Evolutionary conservation across 2,888 invertebrate genomes (phyloP).

Genomic region (Andrena trimmerana): DNA sequence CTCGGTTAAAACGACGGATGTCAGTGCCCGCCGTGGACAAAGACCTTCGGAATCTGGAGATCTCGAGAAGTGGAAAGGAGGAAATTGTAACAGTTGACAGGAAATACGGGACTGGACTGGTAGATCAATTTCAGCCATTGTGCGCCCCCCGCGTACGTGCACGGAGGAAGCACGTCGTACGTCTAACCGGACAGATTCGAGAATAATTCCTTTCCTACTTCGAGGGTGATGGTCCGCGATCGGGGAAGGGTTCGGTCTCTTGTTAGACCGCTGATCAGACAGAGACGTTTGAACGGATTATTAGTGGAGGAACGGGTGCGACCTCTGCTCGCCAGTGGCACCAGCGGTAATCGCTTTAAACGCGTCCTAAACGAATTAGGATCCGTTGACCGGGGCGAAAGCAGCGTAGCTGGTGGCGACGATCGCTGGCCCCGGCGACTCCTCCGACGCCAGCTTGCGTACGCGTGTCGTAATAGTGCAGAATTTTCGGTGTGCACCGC

Average conservation of each 20-base stretch:
- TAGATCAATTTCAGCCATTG: conserved; percentile 47
- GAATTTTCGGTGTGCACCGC: conserved; percentile 54
- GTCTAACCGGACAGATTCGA: too few relatives aligned
- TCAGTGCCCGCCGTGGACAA: background rate
- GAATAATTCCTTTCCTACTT: background rate
- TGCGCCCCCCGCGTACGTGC: background rate
- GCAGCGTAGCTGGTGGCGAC: background rate
- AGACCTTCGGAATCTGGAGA: background rate
- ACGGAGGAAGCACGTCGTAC: background rate
- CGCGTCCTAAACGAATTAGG: conserved; percentile 50
- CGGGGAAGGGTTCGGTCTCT: background rate
- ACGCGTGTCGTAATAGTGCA: conserved; percentile 15
- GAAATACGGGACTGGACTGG: background rate
- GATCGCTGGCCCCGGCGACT: background rate
- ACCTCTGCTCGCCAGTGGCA: conserved; percentile 53
- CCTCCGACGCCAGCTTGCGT: background rate
- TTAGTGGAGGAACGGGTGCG: conserved; percentile 46
- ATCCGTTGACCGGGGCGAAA: conserved; percentile 30
- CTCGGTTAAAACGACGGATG: background rate
- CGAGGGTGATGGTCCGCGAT: background rate
- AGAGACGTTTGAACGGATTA: conserved; percentile 38
- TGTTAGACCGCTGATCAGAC: background rate
- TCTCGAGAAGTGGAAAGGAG: background rate
- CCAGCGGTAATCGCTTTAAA: conserved; percentile 52
- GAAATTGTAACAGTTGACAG: background rate